Evolutionary conservation across 1,140 invertebrate genomes (phyloP), one percentile per base, ranked within the genome.

Genomic region (Tetragonula clypearis): DNA sequence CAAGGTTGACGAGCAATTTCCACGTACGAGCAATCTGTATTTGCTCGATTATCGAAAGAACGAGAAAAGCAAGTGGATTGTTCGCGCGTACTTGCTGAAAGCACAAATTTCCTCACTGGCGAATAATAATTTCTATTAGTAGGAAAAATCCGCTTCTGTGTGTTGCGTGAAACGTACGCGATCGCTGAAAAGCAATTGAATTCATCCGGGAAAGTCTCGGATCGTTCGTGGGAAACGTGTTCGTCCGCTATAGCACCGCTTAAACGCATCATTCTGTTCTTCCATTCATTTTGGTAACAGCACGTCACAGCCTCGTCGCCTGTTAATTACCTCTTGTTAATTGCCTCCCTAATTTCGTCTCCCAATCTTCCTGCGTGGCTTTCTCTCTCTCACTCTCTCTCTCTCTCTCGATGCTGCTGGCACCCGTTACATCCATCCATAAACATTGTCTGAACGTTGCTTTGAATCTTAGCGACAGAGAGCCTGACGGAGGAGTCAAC

Each of bases 381-480:
- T 68, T 35, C 26, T 68, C n/a, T 15, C n/a, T 21, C 9, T 23
- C 11, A 23, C 9, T 60, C 60, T 56, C 35, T 41, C 41, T 56
- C 23, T 23, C 12, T 62, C 9, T 60, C 60, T 56, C 35, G 8
- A 8, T 49, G 41, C 30, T 11, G 8, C 23, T 1, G 5, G 14
- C 23, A 21, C 1, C 1, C 15, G 14, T 30, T 15, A 58, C 26
- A 23, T 15, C 2, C 3, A 53, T 30, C 65, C 23, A 8, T 49
- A 49, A 49, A 49, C 41, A 49, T 49, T 49, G 41, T 8, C 35
- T 79, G 66, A 71, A 62, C 49, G 35, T 82, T 79, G n/a, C 53
- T 49, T 86, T 88, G 60, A 71, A 82, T 35, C 69, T 56, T 74
- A 88, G 84, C 62, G 17, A 62, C 87, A 56, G 79, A 66, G n/a